Evolutionary conservation across 23 tunicate species (phyloP).

Genomic region (Halocynthia roretzi): DNA sequence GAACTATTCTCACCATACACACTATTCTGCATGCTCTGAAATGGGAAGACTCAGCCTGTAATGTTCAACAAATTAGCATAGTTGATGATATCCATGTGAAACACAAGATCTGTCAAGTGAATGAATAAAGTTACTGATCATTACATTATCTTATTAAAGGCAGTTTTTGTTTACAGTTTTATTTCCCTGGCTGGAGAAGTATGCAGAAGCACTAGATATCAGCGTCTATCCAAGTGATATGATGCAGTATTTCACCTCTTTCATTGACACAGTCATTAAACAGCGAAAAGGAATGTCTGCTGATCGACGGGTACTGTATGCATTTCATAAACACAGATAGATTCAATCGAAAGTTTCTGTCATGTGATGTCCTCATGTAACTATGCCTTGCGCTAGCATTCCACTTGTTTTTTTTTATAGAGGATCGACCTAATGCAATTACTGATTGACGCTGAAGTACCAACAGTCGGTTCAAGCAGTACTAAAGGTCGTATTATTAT

Average conservation of each 20-base stretch:
- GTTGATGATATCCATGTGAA: too few species aligned
- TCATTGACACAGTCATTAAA: constrained; percentile 29
- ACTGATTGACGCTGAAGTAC: constrained; percentile 43
- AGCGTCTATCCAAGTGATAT: constrained; percentile 29
- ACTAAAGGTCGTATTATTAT: not conserved
- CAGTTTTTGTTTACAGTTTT: constrained; percentile 24
- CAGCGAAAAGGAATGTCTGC: constrained; percentile 4
- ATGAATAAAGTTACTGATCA: too few species aligned
- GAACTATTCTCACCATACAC: too few species aligned
- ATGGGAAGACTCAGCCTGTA: too few species aligned
- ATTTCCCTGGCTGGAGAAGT: constrained; percentile 52
- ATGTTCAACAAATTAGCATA: too few species aligned
- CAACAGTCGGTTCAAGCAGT: constrained; percentile 16
- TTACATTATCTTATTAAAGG: not conserved
- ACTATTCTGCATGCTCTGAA: too few species aligned
- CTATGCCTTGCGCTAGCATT: too few species aligned
- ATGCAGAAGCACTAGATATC: constrained; percentile 6
- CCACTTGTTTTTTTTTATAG: constrained; percentile 4
- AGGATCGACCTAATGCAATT: constrained; percentile 57
- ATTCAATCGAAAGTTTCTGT: too few species aligned
- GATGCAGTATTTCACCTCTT: constrained; percentile 11
- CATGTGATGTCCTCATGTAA: not conserved
- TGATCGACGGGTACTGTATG: too few species aligned
- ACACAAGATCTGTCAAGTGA: too few species aligned
- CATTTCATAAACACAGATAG: too few species aligned